Percentiles rank a stretch among this genome's conserved stretches.
phyloP scores from a whole-genome alignment of 2,888 invertebrate species.

The Zaprionus bogoriensis region DNA sequence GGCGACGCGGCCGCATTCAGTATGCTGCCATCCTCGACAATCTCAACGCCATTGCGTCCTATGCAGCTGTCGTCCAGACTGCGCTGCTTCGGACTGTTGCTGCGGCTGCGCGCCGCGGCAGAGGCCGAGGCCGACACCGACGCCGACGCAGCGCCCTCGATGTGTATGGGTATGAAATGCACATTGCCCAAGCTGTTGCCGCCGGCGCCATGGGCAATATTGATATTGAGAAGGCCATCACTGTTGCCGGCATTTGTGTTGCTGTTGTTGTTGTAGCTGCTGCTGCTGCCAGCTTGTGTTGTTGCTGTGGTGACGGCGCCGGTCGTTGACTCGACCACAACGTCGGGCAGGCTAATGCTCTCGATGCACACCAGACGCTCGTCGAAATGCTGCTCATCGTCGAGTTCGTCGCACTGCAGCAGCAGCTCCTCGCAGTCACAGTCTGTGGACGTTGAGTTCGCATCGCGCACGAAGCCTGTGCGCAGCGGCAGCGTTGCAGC shows the following conservation, averaged over 20 bases:
- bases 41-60: slow-evolving; percentile 75
- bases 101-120: slow-evolving; percentile 66
- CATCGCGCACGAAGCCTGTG: slow-evolving; percentile 77
- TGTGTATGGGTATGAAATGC: slow-evolving; percentile 81
- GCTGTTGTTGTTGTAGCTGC: slow-evolving; percentile 26
- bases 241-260: slow-evolving; percentile 21
- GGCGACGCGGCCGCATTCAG: slow-evolving; percentile 37
- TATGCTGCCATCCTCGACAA: slow-evolving; percentile 74
- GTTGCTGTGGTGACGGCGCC: slow-evolving; percentile 38
- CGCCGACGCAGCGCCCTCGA: slow-evolving; percentile 59
- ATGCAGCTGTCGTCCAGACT: slow-evolving; percentile 79
- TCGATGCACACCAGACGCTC: slow-evolving; percentile 82
- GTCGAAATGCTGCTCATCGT: slow-evolving; percentile 61
- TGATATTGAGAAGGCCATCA: slow-evolving; percentile 81
- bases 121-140: no score
- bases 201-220: slow-evolving; percentile 77
- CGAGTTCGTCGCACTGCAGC: slow-evolving; percentile 80
- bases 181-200: slow-evolving; percentile 80
- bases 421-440: slow-evolving; percentile 75
- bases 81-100: slow-evolving; percentile 66
- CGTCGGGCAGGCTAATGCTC: slow-evolving; percentile 83
- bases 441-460: slow-evolving; percentile 74
- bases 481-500: slow-evolving; percentile 29
- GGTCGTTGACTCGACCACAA: slow-evolving; percentile 82
- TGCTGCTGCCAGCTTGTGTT: slow-evolving; percentile 20